Conservation (phyloP, 30 jellyfish, hydroid and myxozoan species). For the Pelagia noctiluca region DNA sequence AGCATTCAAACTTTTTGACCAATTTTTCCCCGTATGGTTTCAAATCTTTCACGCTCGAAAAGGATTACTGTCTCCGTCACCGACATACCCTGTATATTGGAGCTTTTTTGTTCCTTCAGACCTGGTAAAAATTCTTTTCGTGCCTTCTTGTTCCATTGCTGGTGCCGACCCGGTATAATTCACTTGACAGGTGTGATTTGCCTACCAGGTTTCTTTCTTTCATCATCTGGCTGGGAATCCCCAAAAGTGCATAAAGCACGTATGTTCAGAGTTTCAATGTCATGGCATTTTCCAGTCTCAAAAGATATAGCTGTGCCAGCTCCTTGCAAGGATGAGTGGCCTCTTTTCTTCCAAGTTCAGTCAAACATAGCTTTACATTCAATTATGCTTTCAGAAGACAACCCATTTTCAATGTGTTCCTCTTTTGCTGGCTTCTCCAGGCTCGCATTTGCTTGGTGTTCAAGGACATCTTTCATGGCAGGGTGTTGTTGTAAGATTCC, state of each 20-base stretch:
- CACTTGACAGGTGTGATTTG: not conserved
- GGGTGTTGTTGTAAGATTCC: no score
- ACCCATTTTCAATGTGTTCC: no score
- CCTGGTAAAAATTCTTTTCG: not conserved
- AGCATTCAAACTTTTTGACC: not conserved
- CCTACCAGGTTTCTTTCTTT: not conserved
- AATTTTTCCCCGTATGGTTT: not conserved
- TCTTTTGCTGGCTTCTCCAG: no score
- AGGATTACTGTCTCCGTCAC: not conserved
- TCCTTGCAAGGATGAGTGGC: not conserved
- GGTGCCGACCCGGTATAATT: not conserved
- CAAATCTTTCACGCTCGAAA: not conserved
- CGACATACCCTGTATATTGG: not conserved
- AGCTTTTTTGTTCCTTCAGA: not conserved
- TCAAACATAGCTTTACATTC: no score
- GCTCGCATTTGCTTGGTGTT: no score
- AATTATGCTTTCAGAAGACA: no score
- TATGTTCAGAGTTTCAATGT: not conserved
- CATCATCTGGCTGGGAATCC: not conserved
- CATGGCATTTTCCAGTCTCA: not conserved
- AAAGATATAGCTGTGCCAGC: not conserved
- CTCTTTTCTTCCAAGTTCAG: no score
- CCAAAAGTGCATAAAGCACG: not conserved
- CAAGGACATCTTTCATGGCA: no score
- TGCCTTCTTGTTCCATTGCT: not conserved